phyloP scores from a whole-genome alignment of 92 coral and sea anemone genomes.

The Zoanthus gigantus region DNA sequence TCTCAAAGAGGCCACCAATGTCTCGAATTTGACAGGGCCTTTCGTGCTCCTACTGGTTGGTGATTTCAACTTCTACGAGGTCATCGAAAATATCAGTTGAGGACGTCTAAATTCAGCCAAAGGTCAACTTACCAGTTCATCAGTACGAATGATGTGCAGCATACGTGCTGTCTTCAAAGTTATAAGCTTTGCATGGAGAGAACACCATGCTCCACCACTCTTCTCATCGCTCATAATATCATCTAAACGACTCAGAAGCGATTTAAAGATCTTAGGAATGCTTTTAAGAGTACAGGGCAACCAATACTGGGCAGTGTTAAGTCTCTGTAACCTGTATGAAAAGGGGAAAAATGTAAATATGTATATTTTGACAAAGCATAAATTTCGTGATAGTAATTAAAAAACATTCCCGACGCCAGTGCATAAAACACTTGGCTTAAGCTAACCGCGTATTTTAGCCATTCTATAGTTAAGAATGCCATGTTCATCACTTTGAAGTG shows the following conservation, averaged over 20 bases:
- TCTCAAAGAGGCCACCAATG: no score
- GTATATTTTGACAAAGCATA: neutral
- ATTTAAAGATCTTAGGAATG: conserved; percentile 54
- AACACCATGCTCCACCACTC: neutral
- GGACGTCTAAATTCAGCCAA: no score
- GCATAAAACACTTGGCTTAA: no score
- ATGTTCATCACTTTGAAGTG: no score
- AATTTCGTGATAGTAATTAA: no score
- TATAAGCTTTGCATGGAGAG: conserved; percentile 20
- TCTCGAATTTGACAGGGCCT: no score
- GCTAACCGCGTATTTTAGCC: no score
- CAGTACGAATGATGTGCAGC: neutral
- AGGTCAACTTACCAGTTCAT: conserved; percentile 16
- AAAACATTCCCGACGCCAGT: no score
- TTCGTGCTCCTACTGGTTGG: no score
- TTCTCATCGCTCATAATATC: neutral
- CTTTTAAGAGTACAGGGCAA: conserved; percentile 76
- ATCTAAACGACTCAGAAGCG: conserved; percentile 47
- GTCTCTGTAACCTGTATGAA: conserved; percentile 58
- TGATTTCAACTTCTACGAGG: no score
- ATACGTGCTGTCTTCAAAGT: conserved; percentile 16
- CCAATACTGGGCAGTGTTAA: conserved; percentile 79
- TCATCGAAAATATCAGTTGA: no score
- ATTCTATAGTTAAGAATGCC: no score
- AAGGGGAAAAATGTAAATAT: neutral